These are phyloP conservation scores for Phenacoccus solenopsis DNA, from an alignment of 1,140 invertebrate genomes.

Conservation along the genomic window DNA sequence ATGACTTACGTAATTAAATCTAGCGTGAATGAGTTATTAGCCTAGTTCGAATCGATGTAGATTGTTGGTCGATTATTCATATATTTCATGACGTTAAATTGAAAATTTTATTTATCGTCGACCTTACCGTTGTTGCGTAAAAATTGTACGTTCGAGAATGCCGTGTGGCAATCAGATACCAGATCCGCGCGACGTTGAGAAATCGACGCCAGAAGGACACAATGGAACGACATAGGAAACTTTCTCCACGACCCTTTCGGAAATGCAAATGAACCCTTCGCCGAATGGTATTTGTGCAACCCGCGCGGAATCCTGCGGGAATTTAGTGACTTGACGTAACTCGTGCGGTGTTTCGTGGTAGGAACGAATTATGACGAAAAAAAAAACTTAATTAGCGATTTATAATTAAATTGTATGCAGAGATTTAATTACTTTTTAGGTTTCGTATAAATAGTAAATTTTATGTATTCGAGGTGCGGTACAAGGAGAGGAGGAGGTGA, in stretches of 20 bases:
- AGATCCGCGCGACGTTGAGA: too few species aligned
- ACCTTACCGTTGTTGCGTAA: not conserved
- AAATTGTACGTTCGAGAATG: too few species aligned
- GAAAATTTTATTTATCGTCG: constrained; percentile 6
- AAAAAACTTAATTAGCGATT: not conserved
- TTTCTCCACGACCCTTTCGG: not conserved
- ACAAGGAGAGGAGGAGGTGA: not conserved
- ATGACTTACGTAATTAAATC: constrained; percentile 13
- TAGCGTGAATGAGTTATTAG: constrained; percentile 11
- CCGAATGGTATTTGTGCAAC: too few species aligned
- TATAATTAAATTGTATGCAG: not conserved
- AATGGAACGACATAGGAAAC: not conserved
- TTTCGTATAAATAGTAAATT: not conserved
- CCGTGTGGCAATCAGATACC: too few species aligned
- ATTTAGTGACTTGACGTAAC: too few species aligned
- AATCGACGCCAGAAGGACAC: too few species aligned
- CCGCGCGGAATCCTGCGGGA: too few species aligned
- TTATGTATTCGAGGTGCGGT: not conserved
- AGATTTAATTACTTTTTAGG: not conserved
- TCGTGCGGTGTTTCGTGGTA: too few species aligned
- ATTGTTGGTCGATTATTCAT: constrained; percentile 11
- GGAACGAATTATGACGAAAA: not conserved
- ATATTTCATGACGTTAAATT: constrained; percentile 6
- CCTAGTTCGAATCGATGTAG: not conserved
- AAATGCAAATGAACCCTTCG: not conserved